phyloP scores from a whole-genome alignment of 92 coral and sea anemone genomes.

The Micromussa lordhowensis region DNA sequence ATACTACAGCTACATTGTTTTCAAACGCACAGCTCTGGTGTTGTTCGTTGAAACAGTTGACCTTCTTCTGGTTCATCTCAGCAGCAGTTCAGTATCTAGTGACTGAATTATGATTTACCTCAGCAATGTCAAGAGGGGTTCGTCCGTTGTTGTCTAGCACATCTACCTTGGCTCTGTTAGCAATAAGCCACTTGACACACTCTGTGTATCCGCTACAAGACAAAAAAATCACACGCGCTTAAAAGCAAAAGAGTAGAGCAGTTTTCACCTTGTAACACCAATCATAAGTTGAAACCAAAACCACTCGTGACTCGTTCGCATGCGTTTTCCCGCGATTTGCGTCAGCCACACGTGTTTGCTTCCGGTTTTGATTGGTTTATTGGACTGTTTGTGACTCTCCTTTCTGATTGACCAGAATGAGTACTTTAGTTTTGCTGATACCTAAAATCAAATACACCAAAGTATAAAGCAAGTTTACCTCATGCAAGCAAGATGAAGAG shows the following conservation, averaged over 20 bases:
- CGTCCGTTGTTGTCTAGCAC: conserved; percentile 89
- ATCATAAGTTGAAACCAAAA: too few relatives aligned
- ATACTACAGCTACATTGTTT: too few relatives aligned
- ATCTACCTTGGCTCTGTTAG: conserved; percentile 84
- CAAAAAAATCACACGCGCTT: background rate
- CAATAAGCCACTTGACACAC: conserved; percentile 95
- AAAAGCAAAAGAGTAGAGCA: background rate
- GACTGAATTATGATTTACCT: conserved; percentile 63
- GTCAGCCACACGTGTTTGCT: too few relatives aligned
- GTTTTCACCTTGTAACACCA: too few relatives aligned
- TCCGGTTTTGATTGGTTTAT: too few relatives aligned
- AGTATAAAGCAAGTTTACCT: conserved; percentile 58
- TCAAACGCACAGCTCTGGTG: background rate
- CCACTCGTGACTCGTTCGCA: too few relatives aligned
- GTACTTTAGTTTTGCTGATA: background rate
- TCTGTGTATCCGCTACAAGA: conserved; percentile 84
- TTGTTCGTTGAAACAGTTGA: background rate
- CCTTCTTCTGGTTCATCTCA: background rate
- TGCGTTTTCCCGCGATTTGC: too few relatives aligned
- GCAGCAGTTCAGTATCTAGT: background rate
- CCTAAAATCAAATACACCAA: background rate
- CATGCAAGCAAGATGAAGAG: conserved; percentile 95
- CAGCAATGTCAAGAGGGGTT: conserved; percentile 89
- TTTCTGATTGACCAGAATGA: too few relatives aligned
- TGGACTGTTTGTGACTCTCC: too few relatives aligned